Evolutionary conservation across 2,888 invertebrate species (phyloP).

Genomic region (Chalcosyrphus nemorum): DNA sequence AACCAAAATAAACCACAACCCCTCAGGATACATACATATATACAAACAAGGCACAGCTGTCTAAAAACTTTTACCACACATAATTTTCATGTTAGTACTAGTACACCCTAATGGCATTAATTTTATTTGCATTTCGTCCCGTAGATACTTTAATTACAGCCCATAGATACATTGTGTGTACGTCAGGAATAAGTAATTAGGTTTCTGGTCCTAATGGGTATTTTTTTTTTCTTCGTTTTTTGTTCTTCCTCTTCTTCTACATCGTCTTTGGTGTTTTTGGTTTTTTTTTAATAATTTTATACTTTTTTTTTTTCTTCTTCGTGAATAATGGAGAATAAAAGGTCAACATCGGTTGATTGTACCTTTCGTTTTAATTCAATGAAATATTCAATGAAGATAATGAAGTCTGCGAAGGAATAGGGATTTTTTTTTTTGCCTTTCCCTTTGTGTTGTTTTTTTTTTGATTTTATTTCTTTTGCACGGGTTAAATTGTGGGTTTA

Average conservation of each 20-base stretch:
- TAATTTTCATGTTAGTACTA: slow-evolving; percentile 32
- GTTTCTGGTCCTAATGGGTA: slow-evolving; percentile 59
- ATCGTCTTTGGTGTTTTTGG: not conserved
- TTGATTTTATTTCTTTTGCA: not conserved
- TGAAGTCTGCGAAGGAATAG: slow-evolving; percentile 55
- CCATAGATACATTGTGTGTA: slow-evolving; percentile 43
- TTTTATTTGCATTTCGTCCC: slow-evolving; percentile 42
- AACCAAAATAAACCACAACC: slow-evolving; percentile 22
- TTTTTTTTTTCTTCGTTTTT: slow-evolving; percentile 20
- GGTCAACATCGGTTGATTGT: slow-evolving; percentile 70
- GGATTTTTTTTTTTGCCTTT: slow-evolving; percentile 40
- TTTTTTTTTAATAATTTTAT: slow-evolving; percentile 12
- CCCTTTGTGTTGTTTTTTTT: too few species aligned
- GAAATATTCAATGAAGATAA: slow-evolving; percentile 66
- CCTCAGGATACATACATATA: not conserved
- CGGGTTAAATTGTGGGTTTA: slow-evolving; percentile 68
- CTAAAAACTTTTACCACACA: slow-evolving; percentile 34
- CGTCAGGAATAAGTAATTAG: slow-evolving; percentile 59
- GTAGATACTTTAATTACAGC: slow-evolving; percentile 64
- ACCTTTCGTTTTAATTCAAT: slow-evolving; percentile 70
- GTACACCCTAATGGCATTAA: slow-evolving; percentile 48
- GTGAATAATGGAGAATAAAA: slow-evolving; percentile 56
- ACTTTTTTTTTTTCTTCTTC: slow-evolving; percentile 5
- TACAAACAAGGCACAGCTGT: slow-evolving; percentile 22
- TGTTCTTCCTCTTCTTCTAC: not conserved